Evolutionary conservation across 2,797 vertebrate species (phyloP).

Genomic region (Ficedula albicollis): DNA sequence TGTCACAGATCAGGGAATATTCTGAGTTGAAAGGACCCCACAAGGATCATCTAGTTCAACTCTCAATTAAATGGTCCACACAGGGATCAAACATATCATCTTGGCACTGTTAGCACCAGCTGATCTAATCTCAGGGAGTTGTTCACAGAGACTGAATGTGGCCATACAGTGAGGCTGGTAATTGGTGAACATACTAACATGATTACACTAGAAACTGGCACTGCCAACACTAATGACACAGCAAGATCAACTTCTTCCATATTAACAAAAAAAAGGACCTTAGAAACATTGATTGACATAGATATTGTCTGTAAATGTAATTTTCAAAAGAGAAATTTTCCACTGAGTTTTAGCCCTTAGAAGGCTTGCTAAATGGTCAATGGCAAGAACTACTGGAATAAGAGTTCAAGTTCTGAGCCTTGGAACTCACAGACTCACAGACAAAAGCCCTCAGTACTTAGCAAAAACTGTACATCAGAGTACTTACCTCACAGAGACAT

Average conservation of each 20-base stretch:
- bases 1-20: not conserved
- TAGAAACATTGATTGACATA: not conserved
- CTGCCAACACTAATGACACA: not conserved
- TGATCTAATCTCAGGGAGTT: fast-evolving
- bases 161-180: not conserved
- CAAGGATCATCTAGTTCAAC: not conserved
- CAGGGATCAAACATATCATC: not conserved
- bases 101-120: not conserved
- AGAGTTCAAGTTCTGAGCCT: not conserved
- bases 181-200: not conserved
- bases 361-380: not conserved
- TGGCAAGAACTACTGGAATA: not conserved
- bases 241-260: not conserved
- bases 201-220: not conserved
- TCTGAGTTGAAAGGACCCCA: not conserved
- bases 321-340: not conserved
- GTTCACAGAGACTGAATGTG: not conserved
- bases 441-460: not conserved
- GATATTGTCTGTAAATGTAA: not conserved
- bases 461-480: not conserved
- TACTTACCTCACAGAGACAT: not conserved
- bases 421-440: not conserved
- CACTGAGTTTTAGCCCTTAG: not conserved
- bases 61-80: too few relatives aligned
- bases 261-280: not conserved